Evolutionary conservation across 2,888 invertebrate genomes (phyloP).

Genomic region (Drepana falcataria): DNA sequence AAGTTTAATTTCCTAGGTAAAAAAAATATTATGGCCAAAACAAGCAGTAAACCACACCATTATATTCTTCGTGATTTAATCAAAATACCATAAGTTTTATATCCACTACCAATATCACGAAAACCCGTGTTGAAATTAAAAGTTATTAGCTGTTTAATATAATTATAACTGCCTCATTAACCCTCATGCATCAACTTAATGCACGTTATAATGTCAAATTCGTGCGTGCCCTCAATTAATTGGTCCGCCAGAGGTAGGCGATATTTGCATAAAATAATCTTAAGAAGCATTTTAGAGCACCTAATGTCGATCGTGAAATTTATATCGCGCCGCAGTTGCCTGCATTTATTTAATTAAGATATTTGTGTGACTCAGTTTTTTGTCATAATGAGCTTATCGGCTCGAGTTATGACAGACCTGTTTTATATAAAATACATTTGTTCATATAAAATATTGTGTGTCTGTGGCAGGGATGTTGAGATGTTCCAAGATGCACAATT

Average conservation of each 20-base stretch:
- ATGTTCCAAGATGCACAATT: not conserved
- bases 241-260: conserved; percentile 38
- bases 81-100: no score
- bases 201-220: conserved; percentile 46
- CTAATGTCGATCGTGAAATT: conserved; percentile 54
- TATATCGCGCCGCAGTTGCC: conserved; percentile 21
- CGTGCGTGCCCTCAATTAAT: conserved; percentile 61
- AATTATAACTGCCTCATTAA: conserved; percentile 60
- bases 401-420: not conserved
- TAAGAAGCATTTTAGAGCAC: conserved; percentile 63
- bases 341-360: conserved; percentile 57
- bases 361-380: conserved; percentile 23
- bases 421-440: not conserved
- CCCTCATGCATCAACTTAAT: conserved; percentile 63
- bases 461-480: not conserved
- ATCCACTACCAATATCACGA: no score
- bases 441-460: no score
- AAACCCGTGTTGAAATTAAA: conserved; percentile 9
- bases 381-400: not conserved
- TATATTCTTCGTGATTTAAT: no score
- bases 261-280: conserved; percentile 69
- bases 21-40: no score
- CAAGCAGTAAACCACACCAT: no score
- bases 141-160: conserved; percentile 59
- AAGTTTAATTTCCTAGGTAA: no score